These are phyloP conservation scores for Ibidorhyncha struthersii DNA, from an alignment of 2,113 vertebrate genomes.

Conservation along the genomic window DNA sequence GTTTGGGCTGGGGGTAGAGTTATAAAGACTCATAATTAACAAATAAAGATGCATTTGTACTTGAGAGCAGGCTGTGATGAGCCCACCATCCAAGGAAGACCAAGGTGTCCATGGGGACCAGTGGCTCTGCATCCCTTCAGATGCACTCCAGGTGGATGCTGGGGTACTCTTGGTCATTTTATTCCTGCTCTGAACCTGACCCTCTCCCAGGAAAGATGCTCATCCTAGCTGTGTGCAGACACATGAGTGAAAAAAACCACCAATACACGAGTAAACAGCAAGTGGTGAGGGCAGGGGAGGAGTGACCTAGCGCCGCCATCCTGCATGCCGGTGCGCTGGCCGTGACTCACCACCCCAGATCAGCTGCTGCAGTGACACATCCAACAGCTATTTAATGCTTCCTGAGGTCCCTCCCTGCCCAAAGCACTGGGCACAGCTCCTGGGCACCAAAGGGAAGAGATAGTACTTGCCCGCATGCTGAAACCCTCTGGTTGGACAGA, in stretches of 20 bases:
- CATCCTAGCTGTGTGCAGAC: background rate
- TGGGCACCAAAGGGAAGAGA: background rate
- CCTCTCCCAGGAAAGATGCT: background rate
- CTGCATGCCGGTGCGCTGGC: background rate
- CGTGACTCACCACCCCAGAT: background rate
- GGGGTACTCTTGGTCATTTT: background rate
- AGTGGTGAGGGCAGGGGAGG: background rate
- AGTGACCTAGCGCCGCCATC: background rate
- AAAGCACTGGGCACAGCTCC: background rate
- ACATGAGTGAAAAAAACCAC: background rate
- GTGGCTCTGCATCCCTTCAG: background rate
- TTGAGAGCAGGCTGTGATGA: background rate
- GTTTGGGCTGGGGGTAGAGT: background rate
- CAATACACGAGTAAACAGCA: background rate
- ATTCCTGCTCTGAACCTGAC: background rate
- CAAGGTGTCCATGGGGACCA: background rate
- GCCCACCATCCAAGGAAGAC: background rate
- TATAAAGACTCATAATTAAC: background rate
- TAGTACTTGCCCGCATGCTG: background rate
- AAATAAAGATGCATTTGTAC: background rate
- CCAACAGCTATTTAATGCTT: constrained; percentile 9
- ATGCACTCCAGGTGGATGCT: background rate
- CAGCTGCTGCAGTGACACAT: background rate
- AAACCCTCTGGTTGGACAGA: background rate
- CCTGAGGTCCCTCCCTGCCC: background rate